Base-by-base conservation (phyloP, 2,797 vertebrate genomes). In the Notolepis coatsorum region DNA sequence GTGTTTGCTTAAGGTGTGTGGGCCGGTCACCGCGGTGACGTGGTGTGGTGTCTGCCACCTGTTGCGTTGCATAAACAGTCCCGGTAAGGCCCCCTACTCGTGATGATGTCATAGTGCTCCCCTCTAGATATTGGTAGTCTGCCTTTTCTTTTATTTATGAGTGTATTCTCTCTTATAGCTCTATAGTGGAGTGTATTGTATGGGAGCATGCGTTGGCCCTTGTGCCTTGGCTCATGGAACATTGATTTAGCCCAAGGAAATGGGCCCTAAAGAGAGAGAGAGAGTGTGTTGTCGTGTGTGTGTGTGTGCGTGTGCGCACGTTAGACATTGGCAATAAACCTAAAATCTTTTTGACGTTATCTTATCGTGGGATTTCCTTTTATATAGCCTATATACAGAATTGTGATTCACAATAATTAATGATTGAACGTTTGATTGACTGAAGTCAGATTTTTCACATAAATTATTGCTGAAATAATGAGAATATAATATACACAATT, bases 1-100 rank as follows among this genome's bases (percentile, higher is more conserved):
- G 7, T 10, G 46, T 86, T 87, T 85, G 70, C 61, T 74, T 28
- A 87, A 79, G 86, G 83, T 77, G 80, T 61, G 15, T 13, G 6
- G 17, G n/a, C 28, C 28, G 17, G 9, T 30, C 13, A 9, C 23
- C 48, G 47, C 61, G 47, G 65, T 12, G 2, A 21, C 15, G 18
- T 1, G 4, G 39, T 31, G 13, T 7, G 50, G 7, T 46, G n/a
- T 54, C 31, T 60, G 51, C 73, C 62, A 76, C 50, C 12, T 61
- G 35, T n/a, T 2, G 30, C 43, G 58, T 20, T 9, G 4, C n/a
- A 25, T 9, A 46, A 8, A 24, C 8, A n/a, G 2, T 5, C 7
- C 35, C 59, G 1, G 24, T 12, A 5, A n/a, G n/a, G n/a, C n/a
- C n/a, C n/a, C n/a, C n/a, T n/a, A n/a, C n/a, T n/a, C n/a, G n/a